Evolutionary conservation across 2,888 invertebrate genomes (phyloP).

Genomic region (Dolichopus griseipennis): DNA sequence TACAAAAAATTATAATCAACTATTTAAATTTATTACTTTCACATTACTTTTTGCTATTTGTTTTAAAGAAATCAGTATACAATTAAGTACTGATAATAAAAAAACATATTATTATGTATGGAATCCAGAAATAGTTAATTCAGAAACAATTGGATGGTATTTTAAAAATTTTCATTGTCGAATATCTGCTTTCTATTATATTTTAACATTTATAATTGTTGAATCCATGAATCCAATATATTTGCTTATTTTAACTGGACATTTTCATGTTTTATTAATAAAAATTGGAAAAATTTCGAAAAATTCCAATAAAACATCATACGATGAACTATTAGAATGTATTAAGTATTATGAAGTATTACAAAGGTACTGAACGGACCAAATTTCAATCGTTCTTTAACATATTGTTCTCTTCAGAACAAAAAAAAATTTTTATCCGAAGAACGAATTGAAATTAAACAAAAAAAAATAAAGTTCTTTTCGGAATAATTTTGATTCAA

Average conservation of each 20-base stretch:
- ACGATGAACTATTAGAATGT: constrained; percentile 26
- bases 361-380: no score
- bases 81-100: background rate
- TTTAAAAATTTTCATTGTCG: constrained; percentile 21
- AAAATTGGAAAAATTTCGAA: constrained; percentile 27
- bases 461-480: no score
- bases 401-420: no score
- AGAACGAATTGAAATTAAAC: no score
- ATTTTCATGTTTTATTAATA: constrained; percentile 27
- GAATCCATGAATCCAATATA: constrained; percentile 22
- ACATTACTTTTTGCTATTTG: background rate
- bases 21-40: background rate
- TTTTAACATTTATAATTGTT: constrained; percentile 21
- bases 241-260: constrained; percentile 4
- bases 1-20: background rate
- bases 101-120: constrained; percentile 16
- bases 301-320: constrained; percentile 14
- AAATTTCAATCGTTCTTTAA: no score
- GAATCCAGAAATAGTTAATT: constrained; percentile 24
- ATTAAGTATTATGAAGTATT: constrained; percentile 29
- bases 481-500: no score
- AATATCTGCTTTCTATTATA: constrained; percentile 21
- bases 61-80: background rate
- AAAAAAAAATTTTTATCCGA: no score
- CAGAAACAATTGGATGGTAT: constrained; percentile 17